These are phyloP conservation scores for Falco cherrug DNA, from an alignment of 2,797 vertebrate species.

Conservation along the genomic window DNA sequence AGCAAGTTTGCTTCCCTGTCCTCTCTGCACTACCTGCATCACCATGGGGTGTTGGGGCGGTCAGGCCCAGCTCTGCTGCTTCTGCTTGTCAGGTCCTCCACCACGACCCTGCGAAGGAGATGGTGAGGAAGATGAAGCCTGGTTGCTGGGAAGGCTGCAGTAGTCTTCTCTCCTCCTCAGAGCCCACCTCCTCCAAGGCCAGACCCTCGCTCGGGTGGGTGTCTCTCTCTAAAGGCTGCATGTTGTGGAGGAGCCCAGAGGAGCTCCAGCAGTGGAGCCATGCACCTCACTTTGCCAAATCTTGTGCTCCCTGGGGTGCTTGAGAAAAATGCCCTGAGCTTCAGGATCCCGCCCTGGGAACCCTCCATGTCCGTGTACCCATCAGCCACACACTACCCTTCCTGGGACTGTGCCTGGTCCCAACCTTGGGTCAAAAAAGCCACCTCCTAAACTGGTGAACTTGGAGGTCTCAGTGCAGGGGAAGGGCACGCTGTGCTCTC, in stretches of 20 bases:
- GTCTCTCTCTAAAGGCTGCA: neutral
- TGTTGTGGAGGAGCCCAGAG: neutral
- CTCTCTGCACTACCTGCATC: neutral
- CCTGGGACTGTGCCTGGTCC: neutral
- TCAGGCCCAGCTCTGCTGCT: neutral
- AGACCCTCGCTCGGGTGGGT: neutral
- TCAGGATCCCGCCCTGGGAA: neutral
- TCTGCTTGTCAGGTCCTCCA: neutral
- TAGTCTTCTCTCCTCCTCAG: neutral
- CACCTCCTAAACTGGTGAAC: neutral
- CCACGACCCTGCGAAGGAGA: accelerated
- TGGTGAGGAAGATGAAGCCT: neutral
- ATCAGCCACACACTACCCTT: neutral
- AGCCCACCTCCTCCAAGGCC: neutral
- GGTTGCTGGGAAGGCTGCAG: neutral
- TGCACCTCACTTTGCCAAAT: neutral
- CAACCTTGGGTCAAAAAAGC: neutral
- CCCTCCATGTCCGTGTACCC: neutral
- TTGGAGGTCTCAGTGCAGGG: neutral
- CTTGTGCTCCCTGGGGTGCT: neutral
- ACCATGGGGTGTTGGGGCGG: neutral
- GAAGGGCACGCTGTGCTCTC: accelerated
- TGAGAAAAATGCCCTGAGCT: neutral
- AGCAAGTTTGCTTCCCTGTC: neutral
- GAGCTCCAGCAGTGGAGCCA: neutral